phyloP scores from a whole-genome alignment of 2,113 vertebrate genomes.

The Rallus limicola region DNA sequence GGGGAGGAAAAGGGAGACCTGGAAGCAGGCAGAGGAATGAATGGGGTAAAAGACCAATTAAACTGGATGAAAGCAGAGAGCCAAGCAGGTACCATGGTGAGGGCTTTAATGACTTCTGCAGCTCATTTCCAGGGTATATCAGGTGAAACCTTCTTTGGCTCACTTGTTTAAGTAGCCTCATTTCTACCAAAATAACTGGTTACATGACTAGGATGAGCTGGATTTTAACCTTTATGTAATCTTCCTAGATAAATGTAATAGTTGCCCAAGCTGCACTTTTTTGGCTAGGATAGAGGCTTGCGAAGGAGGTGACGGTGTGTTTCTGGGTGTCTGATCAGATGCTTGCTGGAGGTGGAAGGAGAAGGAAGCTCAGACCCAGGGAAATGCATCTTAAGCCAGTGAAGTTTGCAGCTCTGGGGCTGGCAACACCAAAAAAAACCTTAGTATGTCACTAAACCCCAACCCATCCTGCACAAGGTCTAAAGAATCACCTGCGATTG shows the following conservation, averaged over 20 bases:
- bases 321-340: neutral
- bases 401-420: rapidly evolving
- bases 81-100: neutral
- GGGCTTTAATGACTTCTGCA: neutral
- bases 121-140: neutral
- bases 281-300: rapidly evolving
- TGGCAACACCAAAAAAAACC: neutral
- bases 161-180: neutral
- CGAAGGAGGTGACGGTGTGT: neutral
- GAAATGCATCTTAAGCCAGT: neutral
- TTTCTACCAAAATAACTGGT: conserved; percentile 10
- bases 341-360: neutral
- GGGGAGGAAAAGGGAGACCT: neutral
- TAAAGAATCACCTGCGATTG: neutral
- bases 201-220: neutral
- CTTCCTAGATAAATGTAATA: neutral
- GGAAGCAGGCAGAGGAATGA: neutral
- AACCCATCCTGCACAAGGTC: neutral
- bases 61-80: neutral
- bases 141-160: neutral
- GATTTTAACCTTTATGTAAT: conserved; percentile 16
- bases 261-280: neutral
- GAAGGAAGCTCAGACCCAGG: neutral
- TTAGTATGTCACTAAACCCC: rapidly evolving
- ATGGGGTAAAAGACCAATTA: neutral